Base-by-base conservation (phyloP, 2,113 vertebrate genomes). In the Menidia beryllina region DNA sequence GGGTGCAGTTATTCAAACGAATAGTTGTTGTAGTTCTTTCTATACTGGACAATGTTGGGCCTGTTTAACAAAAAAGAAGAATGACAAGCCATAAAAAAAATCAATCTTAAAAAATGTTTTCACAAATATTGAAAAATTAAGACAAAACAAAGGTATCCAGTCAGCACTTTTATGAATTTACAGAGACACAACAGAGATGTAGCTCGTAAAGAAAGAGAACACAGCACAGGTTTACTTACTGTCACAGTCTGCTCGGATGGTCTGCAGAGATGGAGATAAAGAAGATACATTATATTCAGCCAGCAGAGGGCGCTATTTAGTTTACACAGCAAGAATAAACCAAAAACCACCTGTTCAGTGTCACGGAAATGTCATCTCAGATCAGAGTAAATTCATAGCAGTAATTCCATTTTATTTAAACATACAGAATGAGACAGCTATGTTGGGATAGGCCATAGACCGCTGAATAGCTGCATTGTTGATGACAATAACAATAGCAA, bases 251-350 rank as follows among this genome's bases (percentile, higher is more conserved):
- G 51, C 58, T 36, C 20, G 15, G 5, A 66, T 3, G 41, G 30
- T 53, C 91, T 92, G 74, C 9, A 54, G 41, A 67, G 17, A 65
- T 0, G 7, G 51, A 21, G 15, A 55, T 14, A 86, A 26, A 70
- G 10, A 50, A 49, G 19, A 17, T 77, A 5, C 64, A 39, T 59
- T 0, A 34, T 0, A 3, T 38, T 51, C 0, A 19, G 64, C 77
- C 88, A 87, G 70, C 58, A 91, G 86, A 80, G 73, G 81, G 55
- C 85, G 89, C 81, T 9, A 68, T 53, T 75, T 55, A 49, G 38
- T 72, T 78, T 58, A 39, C 50, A 77, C 15, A 39, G 5, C 45
- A 23, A 45, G 2, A 7, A 30, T 11, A 25, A 60, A 21, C 3
- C 25, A 64, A 7, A 21, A 59, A 34, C 15, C 38, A 65, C 5